Evolutionary conservation across 2,113 vertebrate species (phyloP).

Genomic region (Tenrec ecaudatus): DNA sequence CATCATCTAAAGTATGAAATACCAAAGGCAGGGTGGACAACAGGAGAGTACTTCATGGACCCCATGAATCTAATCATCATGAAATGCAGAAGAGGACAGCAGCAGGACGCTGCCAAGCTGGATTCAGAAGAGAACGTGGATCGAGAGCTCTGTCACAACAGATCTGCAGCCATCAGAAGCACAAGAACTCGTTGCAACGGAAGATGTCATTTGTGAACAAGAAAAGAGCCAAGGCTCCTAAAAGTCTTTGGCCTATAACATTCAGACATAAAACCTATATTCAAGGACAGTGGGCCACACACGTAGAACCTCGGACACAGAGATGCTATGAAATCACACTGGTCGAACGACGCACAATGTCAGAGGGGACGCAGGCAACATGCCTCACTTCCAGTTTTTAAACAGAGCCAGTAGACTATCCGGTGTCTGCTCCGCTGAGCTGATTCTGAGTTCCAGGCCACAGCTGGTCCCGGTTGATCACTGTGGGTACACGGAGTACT

Average conservation of each 20-base stretch:
- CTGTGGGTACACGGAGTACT: constrained; percentile 68
- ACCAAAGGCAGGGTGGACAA: not conserved
- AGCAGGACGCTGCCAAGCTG: not conserved
- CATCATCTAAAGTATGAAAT: not conserved
- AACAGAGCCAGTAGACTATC: constrained; percentile 20
- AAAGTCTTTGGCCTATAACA: not conserved
- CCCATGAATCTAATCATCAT: not conserved
- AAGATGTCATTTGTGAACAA: not conserved
- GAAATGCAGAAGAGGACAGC: not conserved
- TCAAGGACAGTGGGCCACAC: not conserved
- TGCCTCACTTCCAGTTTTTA: not conserved
- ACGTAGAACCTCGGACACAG: not conserved
- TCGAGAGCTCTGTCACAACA: not conserved
- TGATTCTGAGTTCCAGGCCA: constrained; percentile 64
- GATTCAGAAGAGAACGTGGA: not conserved
- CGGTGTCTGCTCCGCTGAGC: constrained; percentile 45
- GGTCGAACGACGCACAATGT: not conserved
- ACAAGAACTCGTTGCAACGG: constrained; percentile 41
- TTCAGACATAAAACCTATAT: not conserved
- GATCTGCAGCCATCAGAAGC: not conserved
- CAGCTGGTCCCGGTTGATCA: constrained; percentile 76
- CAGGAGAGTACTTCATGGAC: not conserved
- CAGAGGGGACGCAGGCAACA: not conserved
- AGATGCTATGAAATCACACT: not conserved
- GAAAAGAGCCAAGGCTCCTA: not conserved